A percentile compares a stretch with the other conserved stretches of the same genome.
Conservation (phyloP, 2,888 invertebrate genomes). For the Oxyscelio sp. region DNA sequence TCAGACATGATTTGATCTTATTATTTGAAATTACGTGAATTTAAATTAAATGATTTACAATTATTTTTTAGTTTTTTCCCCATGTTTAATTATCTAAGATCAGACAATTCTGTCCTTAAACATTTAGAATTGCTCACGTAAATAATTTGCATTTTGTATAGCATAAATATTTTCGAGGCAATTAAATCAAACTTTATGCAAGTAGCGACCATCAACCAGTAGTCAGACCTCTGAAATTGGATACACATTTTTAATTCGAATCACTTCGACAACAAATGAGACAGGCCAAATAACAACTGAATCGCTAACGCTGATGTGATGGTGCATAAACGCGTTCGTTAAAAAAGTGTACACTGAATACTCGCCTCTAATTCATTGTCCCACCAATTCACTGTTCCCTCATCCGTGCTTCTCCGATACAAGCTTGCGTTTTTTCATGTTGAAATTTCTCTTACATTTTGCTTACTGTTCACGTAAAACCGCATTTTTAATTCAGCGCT, state of each 20-base stretch:
- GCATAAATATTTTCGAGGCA: no score
- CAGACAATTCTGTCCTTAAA: no score
- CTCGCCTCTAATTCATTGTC: constrained; percentile 49
- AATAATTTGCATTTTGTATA: no score
- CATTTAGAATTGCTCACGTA: no score
- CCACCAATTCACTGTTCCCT: constrained; percentile 37
- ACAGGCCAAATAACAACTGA: constrained; percentile 3
- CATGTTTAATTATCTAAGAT: no score
- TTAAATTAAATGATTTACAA: no score
- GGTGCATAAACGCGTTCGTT: constrained; percentile 18
- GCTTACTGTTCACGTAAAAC: constrained; percentile 5
- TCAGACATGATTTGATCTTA: no score
- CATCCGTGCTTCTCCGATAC: constrained; percentile 25
- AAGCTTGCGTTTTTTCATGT: constrained; percentile 57
- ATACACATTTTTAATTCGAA: constrained; percentile 15
- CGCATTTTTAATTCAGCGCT: constrained; percentile 28
- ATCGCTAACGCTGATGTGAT: constrained; percentile 2
- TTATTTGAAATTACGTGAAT: no score
- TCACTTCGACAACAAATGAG: neutral
- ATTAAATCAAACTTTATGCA: no score
- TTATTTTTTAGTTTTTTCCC: no score
- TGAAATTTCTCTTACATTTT: constrained; percentile 14
- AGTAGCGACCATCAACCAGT: no score
- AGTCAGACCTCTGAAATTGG: no score
- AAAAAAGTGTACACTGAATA: constrained; percentile 28